These are phyloP conservation scores for Drosophila robusta DNA, from an alignment of 2,888 invertebrate genomes.

Conservation along the genomic window DNA sequence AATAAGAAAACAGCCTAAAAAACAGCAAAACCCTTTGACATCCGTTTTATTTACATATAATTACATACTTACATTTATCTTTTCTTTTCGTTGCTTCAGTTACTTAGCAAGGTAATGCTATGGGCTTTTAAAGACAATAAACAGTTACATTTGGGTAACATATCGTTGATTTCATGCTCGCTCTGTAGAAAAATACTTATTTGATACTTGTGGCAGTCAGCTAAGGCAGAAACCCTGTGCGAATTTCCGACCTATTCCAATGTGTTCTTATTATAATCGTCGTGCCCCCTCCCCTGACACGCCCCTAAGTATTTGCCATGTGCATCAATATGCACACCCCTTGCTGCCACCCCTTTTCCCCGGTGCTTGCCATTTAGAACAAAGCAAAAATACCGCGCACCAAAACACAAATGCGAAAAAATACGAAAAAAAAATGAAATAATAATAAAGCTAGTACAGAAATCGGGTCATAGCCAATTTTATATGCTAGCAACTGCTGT, in stretches of 20 bases:
- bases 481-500: conserved; percentile 58
- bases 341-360: conserved; percentile 12
- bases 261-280: conserved; percentile 9
- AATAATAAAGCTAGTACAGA: conserved; percentile 65
- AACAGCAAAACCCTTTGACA: conserved; percentile 30
- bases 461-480: conserved; percentile 79
- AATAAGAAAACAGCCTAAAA: conserved; percentile 42
- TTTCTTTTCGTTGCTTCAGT: too few species aligned
- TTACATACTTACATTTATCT: too few species aligned
- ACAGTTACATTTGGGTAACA: too few species aligned
- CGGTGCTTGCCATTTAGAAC: conserved; percentile 12
- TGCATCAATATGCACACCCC: conserved; percentile 14
- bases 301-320: conserved; percentile 28
- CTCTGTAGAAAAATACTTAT: too few species aligned
- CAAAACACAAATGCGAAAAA: conserved; percentile 19
- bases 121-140: too few species aligned
- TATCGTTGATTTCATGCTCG: too few species aligned
- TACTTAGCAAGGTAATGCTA: too few species aligned
- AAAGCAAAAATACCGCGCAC: conserved; percentile 38
- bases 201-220: too few species aligned
- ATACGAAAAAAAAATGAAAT: conserved; percentile 14
- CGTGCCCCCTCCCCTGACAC: conserved; percentile 22
- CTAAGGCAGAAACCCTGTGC: not conserved
- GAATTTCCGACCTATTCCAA: conserved; percentile 41
- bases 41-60: conserved; percentile 36